A percentile compares a stretch with the other conserved stretches of the same genome.
Conservation (phyloP, 2,888 invertebrate species). For the Caenorhabditis japonica region DNA sequence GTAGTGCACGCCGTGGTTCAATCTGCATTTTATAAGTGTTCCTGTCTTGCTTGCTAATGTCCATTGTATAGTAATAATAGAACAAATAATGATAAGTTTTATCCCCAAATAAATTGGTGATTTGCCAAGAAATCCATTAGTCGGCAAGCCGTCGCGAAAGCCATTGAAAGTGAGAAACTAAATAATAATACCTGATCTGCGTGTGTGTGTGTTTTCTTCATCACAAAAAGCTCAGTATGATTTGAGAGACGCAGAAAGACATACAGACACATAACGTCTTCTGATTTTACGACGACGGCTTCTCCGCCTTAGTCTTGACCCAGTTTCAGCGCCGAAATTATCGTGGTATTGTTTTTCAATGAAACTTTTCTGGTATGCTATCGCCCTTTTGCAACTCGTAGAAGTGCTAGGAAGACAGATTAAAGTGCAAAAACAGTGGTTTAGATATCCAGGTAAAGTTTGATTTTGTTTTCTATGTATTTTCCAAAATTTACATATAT, state of each 20-base stretch:
- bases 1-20: no score
- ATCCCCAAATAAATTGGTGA: no score
- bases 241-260: constrained; percentile 14
- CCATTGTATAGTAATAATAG: no score
- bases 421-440: constrained; percentile 47
- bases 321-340: constrained; percentile 15
- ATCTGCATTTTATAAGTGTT: no score
- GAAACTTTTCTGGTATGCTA: constrained; percentile 29
- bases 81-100: no score
- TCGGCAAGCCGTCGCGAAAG: no score
- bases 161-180: no score
- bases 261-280: constrained; percentile 1
- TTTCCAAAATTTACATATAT: not conserved
- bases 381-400: not conserved
- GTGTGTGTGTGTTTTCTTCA: no score
- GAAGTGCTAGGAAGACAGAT: constrained; percentile 17
- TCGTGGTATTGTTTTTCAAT: constrained; percentile 23
- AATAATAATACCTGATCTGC: no score
- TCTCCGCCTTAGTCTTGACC: not conserved
- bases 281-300: constrained; percentile 27
- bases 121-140: no score
- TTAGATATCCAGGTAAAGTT: constrained; percentile 51
- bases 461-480: not conserved
- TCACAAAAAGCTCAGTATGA: no score
- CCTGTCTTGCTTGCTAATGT: no score